phyloP scores from a whole-genome alignment of 2,113 vertebrate genomes.

The Anguilla rostrata region DNA sequence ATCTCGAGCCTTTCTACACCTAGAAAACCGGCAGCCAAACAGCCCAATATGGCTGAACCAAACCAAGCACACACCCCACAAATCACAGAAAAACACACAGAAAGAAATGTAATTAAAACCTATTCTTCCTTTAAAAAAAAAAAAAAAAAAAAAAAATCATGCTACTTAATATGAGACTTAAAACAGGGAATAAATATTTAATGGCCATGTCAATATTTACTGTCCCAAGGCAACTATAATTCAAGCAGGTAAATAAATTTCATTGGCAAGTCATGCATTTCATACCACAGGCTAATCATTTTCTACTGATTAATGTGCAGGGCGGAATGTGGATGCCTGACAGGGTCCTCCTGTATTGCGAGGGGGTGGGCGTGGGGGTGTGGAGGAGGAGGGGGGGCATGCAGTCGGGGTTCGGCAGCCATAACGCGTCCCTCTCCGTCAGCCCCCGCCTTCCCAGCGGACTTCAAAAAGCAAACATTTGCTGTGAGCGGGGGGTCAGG shows the following conservation, averaged over 20 bases:
- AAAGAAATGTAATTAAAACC: background rate
- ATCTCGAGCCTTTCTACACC: background rate
- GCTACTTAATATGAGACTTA: conserved; percentile 26
- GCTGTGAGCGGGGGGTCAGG: background rate
- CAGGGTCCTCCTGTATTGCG: conserved; percentile 1
- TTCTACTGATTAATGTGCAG: conserved; percentile 12
- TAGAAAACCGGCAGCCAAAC: background rate
- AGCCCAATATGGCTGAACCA: background rate
- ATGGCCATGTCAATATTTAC: conserved; percentile 11
- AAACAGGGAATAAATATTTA: conserved; percentile 26
- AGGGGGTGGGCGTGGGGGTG: background rate
- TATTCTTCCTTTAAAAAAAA: background rate
- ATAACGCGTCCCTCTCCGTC: conserved; percentile 13
- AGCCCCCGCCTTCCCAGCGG: conserved; percentile 37
- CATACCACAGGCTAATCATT: conserved; percentile 18
- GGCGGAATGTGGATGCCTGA: background rate
- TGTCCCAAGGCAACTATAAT: conserved; percentile 17
- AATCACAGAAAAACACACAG: background rate
- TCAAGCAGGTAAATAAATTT: conserved; percentile 22
- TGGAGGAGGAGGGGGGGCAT: too few relatives aligned
- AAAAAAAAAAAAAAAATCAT: background rate
- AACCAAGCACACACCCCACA: background rate
- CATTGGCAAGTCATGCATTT: conserved; percentile 12
- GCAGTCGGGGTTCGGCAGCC: background rate
- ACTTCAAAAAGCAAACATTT: conserved; percentile 51